A percentile compares a stretch with the other conserved stretches of the same genome.
phyloP scores from a whole-genome alignment of 2,113 vertebrate genomes.

The Nesoenas mayeri region DNA sequence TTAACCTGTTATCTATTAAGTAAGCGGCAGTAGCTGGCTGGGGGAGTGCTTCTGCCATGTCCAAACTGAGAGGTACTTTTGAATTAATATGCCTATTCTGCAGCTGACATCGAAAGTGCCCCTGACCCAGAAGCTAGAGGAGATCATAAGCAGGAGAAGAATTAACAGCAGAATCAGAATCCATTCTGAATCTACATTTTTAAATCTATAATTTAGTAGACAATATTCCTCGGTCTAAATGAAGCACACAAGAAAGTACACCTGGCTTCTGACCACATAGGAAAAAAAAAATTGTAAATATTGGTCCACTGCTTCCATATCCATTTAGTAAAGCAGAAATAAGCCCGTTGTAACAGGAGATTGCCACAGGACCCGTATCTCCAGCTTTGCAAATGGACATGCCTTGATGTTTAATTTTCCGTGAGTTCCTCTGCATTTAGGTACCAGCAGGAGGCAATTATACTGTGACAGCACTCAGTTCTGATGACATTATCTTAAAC shows the following conservation, averaged over 20 bases:
- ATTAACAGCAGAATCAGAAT: background rate
- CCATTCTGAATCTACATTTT: background rate
- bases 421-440: conserved; percentile 60
- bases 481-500: conserved; percentile 69
- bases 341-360: conserved; percentile 21
- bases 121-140: background rate
- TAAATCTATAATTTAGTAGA: background rate
- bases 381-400: conserved; percentile 52
- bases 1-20: background rate
- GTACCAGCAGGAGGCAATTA: conserved; percentile 58
- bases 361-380: conserved; percentile 2
- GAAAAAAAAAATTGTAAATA: background rate
- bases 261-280: background rate
- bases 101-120: background rate
- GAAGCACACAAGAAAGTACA: background rate
- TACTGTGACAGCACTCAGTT: conserved; percentile 54
- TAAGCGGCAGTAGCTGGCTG: background rate
- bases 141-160: background rate
- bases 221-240: background rate
- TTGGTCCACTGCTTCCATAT: background rate
- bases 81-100: background rate
- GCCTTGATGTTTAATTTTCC: conserved; percentile 71
- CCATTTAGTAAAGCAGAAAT: conserved; percentile 9
- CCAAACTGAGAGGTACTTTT: background rate
- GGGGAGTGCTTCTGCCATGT: background rate